Base-by-base conservation (phyloP, 1,140 invertebrate genomes). In the Cyclina sinensis region DNA sequence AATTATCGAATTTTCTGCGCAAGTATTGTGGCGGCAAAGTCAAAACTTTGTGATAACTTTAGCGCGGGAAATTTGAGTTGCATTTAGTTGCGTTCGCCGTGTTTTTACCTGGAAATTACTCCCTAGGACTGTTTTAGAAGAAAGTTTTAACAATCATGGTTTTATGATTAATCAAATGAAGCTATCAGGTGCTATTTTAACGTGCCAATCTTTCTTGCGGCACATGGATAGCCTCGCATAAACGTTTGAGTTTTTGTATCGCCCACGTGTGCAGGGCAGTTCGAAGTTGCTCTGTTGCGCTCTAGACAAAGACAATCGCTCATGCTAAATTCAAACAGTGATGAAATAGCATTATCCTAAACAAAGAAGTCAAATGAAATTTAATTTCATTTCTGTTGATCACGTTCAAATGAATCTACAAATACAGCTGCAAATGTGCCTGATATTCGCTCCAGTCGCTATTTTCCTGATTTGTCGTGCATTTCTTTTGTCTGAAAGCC, bases 1-100 rank as follows among this genome's bases (percentile, higher is more conserved):
- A 43, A 73, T 84, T 84, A 84, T 84, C 82, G 82, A 84, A 65
- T 84, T 81, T 84, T 84, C 62, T 68, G 82, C 48, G 82, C 68
- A 84, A 51, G 82, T 70, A 65, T 54, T 73, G 35, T 84, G 82
- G 82, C 82, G 82, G 82, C 82, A 84, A 84, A 84, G 51, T 73
- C 46, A 84, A 84, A 84, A 84, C 62, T 84, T 84, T 73, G 48
- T 32, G 37, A 43, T 46, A 70, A 84, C 62, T 84, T 84, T 54
- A 14, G 32, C 43, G 82, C 82, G 82, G 82, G 82, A 84, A 84
- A 84, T 84, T 84, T 70, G 65, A 84, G 35, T 84, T 84, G 24
- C 18, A 78, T 46, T 21, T 14, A 11, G 79, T 37, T 78, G 74
- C 79, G 68, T 51, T 84, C 48, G 30, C 21, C n/a, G 37, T 24